These are phyloP conservation scores for Sminthurides aquaticus DNA, from an alignment of 2,888 invertebrate genomes.

Conservation along the genomic window DNA sequence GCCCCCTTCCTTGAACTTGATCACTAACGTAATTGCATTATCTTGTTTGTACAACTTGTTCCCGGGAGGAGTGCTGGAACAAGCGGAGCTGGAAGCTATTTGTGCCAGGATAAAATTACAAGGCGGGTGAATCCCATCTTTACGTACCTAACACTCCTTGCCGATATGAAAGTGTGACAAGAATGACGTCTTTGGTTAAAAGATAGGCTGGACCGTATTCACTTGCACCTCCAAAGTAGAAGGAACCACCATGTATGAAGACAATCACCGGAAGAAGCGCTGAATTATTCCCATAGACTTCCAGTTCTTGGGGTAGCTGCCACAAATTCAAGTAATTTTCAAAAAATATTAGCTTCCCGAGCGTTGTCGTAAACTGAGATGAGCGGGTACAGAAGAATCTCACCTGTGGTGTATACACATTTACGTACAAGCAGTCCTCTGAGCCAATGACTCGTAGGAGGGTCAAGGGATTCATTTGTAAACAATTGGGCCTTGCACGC, in stretches of 20 bases:
- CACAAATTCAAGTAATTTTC: too few relatives aligned
- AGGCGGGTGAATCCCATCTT: background rate
- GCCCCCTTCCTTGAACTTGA: too few relatives aligned
- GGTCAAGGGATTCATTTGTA: slow-evolving; percentile 28
- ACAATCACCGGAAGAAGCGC: slow-evolving; percentile 26
- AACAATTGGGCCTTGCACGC: slow-evolving; percentile 14
- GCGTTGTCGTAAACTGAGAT: too few relatives aligned
- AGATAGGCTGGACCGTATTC: slow-evolving; percentile 37
- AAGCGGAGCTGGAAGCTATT: too few relatives aligned
- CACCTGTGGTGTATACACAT: slow-evolving; percentile 22
- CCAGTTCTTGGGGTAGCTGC: too few relatives aligned
- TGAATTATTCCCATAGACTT: background rate
- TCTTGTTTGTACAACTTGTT: too few relatives aligned
- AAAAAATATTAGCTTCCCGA: too few relatives aligned
- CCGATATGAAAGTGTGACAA: slow-evolving; percentile 35
- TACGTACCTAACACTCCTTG: slow-evolving; percentile 30
- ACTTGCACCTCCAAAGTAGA: slow-evolving; percentile 24
- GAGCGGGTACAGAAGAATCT: too few relatives aligned
- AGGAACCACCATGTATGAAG: slow-evolving; percentile 32
- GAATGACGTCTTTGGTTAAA: slow-evolving; percentile 27
- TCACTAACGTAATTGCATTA: too few relatives aligned
- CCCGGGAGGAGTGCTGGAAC: too few relatives aligned
- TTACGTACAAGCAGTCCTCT: slow-evolving; percentile 21
- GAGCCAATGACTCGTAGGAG: slow-evolving; percentile 22
- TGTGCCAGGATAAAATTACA: too few relatives aligned